Percentiles rank a stretch among this genome's conserved stretches.
Conservation (phyloP, 1,140 invertebrate genomes). For the Drosophila bipectinata region DNA sequence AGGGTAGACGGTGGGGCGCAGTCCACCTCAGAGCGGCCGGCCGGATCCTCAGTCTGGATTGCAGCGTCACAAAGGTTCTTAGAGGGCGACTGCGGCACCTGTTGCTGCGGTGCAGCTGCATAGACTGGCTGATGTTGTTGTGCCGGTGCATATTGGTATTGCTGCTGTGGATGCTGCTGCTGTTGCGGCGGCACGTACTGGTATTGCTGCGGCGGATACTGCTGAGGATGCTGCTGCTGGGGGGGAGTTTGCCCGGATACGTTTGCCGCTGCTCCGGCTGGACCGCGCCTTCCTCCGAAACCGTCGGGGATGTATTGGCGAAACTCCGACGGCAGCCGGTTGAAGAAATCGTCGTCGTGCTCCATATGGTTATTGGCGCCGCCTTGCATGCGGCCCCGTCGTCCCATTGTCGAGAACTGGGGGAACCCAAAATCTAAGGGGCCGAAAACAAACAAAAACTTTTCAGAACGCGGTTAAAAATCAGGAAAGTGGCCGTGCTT, state of each 20-base stretch:
- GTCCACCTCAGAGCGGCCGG: conserved; percentile 66
- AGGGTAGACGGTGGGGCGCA: conserved; percentile 82
- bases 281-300: conserved; percentile 84
- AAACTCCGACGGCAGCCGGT: conserved; percentile 86
- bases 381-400: conserved; percentile 71
- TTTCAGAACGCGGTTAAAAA: conserved; percentile 61
- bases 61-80: conserved; percentile 80
- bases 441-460: conserved; percentile 82
- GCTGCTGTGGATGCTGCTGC: conserved; percentile 51
- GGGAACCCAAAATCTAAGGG: conserved; percentile 83
- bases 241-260: conserved; percentile 60
- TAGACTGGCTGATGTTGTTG: conserved; percentile 52
- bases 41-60: conserved; percentile 84
- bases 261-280: conserved; percentile 35
- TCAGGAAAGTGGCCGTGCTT: conserved; percentile 85
- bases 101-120: conserved; percentile 67
- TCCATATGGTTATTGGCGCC: conserved; percentile 58
- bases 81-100: conserved; percentile 67
- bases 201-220: conserved; percentile 63
- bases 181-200: conserved; percentile 28
- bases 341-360: conserved; percentile 85
- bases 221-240: conserved; percentile 71
- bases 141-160: conserved; percentile 32
- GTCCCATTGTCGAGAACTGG: conserved; percentile 72
- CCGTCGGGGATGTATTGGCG: conserved; percentile 86